phyloP scores from a whole-genome alignment of 2,113 vertebrate genomes.

The Bos indicus region DNA sequence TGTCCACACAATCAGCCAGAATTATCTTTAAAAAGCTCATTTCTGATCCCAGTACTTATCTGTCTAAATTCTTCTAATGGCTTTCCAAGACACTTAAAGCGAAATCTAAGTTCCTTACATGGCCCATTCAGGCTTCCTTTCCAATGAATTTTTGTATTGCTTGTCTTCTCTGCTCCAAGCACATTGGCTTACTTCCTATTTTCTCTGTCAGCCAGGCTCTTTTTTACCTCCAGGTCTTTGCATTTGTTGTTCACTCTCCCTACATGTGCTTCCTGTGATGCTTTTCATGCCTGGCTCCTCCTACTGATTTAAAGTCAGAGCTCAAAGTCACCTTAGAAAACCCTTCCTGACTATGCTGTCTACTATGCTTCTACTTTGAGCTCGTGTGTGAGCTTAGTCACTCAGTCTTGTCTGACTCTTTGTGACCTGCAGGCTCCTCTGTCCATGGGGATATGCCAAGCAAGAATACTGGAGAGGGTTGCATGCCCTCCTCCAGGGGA shows the following conservation, averaged over 20 bases:
- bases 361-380: not conserved
- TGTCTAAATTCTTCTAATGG: slow-evolving; percentile 43
- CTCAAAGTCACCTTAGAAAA: not conserved
- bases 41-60: slow-evolving; percentile 25
- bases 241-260: not conserved
- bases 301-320: not conserved
- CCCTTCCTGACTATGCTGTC: not conserved
- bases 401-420: not conserved
- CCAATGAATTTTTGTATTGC: not conserved
- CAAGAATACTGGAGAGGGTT: not conserved
- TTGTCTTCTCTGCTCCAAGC: not conserved
- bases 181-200: not conserved
- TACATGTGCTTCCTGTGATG: not conserved
- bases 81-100: not conserved
- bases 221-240: not conserved
- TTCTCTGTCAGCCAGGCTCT: not conserved
- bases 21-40: slow-evolving; percentile 26
- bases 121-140: not conserved
- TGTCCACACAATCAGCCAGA: not conserved
- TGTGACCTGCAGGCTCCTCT: not conserved
- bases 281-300: not conserved
- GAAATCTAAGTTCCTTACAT: not conserved
- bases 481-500: not conserved
- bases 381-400: not conserved
- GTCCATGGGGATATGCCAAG: not conserved